Base-by-base conservation (phyloP, 2,113 vertebrate genomes). In the Centropus unirufus region DNA sequence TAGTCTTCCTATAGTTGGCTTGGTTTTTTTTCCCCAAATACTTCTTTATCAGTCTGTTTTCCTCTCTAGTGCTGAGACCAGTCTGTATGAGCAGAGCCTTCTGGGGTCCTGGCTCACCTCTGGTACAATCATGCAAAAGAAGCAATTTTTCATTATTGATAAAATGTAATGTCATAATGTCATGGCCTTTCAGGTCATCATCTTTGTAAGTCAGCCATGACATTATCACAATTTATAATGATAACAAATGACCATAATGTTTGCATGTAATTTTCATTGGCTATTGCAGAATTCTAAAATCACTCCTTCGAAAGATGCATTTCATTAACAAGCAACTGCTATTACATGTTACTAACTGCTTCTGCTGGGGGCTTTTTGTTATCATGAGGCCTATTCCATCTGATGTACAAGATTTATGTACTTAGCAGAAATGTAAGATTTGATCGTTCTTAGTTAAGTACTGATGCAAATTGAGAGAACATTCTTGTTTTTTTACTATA, bases 111-210 rank as follows among this genome's bases (percentile, higher is more conserved):
- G 92, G 27, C 94, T 96, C 83, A 93, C 96, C 96, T 94, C 92
- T 0, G 49, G 49, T 95, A 96, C 92, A 61, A 90, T 93, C 95
- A 97, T 97, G 96, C 95, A 97, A 98, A 97, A 94, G 87, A 91
- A 98, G 97, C 97, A 95, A 98, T 98, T 98, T 98, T 98, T 98
- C 98, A 98, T 98, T 98, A 98, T 98, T 98, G 98, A 98, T 98
- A 97, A 98, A 98, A 98, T 98, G 97, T 98, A 98, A 97, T 98
- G 98, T 98, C 98, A 97, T 98, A 98, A 98, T 98, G 98, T 97
- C 98, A 97, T 87, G 97, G 98, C 98, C 98, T 98, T 98, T 98
- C 95, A 96, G 98, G 98, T 98, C 98, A 98, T 98, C 97, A 97
- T 98, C 97, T 97, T 97, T 97, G 97, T 98, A 98, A 98, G 97